Evolutionary conservation across 1,140 invertebrate genomes (phyloP).

Genomic region (Lethrus apterus): DNA sequence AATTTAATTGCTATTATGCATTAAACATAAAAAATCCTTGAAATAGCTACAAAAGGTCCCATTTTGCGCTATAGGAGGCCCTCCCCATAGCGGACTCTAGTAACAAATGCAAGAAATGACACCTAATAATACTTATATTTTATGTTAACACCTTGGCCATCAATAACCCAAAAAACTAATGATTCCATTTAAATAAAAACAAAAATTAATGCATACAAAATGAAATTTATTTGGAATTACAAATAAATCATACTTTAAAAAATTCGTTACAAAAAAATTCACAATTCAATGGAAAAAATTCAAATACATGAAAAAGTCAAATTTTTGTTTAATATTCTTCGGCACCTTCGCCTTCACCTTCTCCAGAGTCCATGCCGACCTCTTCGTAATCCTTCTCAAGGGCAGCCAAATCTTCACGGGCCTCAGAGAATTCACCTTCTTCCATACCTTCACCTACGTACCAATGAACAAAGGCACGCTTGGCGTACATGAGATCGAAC

Average conservation of each 20-base stretch:
- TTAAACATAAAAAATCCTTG: no score
- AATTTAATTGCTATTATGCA: no score
- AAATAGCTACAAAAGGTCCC: no score
- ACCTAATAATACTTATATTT: no score
- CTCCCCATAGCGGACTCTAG: no score
- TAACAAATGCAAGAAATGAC: no score
- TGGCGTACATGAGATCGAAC: conserved; percentile 75
- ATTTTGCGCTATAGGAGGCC: no score
- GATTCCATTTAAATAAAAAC: conserved; percentile 3
- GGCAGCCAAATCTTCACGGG: conserved; percentile 76
- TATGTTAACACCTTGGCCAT: no score
- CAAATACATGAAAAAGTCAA: background rate
- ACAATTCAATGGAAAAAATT: background rate
- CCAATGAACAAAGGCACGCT: conserved; percentile 71
- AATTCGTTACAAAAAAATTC: background rate
- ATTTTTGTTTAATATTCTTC: conserved; percentile 32
- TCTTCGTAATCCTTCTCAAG: conserved; percentile 68
- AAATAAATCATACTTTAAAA: background rate
- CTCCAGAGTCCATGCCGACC: conserved; percentile 41
- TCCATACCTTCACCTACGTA: conserved; percentile 73
- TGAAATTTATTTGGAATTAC: conserved; percentile 1
- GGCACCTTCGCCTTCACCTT: conserved; percentile 36
- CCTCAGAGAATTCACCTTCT: conserved; percentile 76
- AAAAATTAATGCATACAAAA: conserved; percentile 6
- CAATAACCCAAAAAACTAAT: no score